A percentile compares a stretch with the other conserved stretches of the same genome.
Conservation (phyloP, 2,797 vertebrate species). For the Basileuterus tristriatus region DNA sequence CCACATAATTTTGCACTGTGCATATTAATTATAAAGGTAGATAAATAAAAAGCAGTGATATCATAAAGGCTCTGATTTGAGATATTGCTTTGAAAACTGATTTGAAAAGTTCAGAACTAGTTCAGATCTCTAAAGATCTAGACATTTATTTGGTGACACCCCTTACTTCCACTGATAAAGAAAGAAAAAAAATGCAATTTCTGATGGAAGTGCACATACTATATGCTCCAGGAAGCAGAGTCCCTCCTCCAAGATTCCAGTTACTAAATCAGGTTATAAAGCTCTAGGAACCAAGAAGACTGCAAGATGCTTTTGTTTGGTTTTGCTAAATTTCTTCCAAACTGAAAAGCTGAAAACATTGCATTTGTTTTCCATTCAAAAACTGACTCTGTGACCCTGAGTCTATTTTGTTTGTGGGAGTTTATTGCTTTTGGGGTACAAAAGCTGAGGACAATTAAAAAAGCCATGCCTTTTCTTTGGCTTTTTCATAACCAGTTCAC, state of each 20-base stretch:
- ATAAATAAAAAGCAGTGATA: constrained; percentile 70
- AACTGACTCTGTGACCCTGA: background rate
- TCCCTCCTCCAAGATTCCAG: background rate
- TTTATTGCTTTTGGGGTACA: background rate
- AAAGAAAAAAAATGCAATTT: constrained; percentile 52
- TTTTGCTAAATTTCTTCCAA: background rate
- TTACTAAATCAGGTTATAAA: background rate
- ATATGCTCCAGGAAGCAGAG: constrained; percentile 48
- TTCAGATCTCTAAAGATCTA: background rate
- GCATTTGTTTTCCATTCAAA: background rate
- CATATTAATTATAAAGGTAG: constrained; percentile 49
- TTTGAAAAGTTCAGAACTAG: background rate
- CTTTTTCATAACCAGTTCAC: background rate
- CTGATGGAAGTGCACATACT: constrained; percentile 74
- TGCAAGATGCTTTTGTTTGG: background rate
- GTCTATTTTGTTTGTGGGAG: background rate
- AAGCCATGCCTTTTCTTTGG: background rate
- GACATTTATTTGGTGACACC: constrained; percentile 22
- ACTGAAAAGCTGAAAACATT: background rate
- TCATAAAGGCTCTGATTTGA: constrained; percentile 60
- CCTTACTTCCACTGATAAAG: constrained; percentile 36
- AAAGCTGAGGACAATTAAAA: background rate
- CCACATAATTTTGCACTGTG: constrained; percentile 40
- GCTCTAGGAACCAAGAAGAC: background rate
- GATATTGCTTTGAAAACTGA: constrained; percentile 34